Base-by-base conservation (phyloP, 2,888 invertebrate species). In the Periphyllus acericola region DNA sequence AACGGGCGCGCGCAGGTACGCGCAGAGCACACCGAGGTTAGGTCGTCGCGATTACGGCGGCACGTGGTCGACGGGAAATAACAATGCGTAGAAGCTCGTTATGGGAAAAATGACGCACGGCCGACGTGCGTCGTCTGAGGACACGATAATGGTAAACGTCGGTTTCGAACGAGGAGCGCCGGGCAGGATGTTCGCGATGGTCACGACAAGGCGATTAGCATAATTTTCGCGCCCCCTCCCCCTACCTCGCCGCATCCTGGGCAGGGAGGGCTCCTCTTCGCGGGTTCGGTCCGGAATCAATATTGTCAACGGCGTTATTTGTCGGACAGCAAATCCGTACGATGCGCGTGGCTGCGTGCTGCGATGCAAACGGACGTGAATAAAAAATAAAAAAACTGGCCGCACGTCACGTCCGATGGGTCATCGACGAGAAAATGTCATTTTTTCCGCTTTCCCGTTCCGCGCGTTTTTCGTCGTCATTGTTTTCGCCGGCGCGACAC, bases 341-440 rank as follows among this genome's bases (percentile, higher is more conserved):
- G 8, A 66, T 29, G 60, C 17, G 29, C 19, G 74, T 21, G 66
- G n/a, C 9, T 0, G 5, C n/a, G n/a, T n/a, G n/a, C n/a, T n/a
- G n/a, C n/a, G n/a, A n/a, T n/a, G n/a, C 5, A 46, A 5, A 5
- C 46, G 46, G 46, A 46, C 11, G n/a, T 4, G n/a, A 66, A 46
- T 46, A 46, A 46, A 46, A n/a, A n/a, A n/a, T n/a, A n/a, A n/a
- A n/a, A n/a, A n/a, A 46, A 9, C 9, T 46, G 46, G 1, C 74
- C 17, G 6, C 46, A 29, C 19, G 21, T 21, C 3, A n/a, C 1
- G n/a, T n/a, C 2, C 60, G 60, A 8, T 9, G 46, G 46, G 6
- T 46, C 11, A 9, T 46, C 60, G 66, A 66, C n/a, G 21, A 75
- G 72, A 83, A 83, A 36, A 79, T 79, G n/a, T 55, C 21, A 78